These are phyloP conservation scores for Mythimna loreyi DNA, from an alignment of 2,888 invertebrate species.

Conservation along the genomic window DNA sequence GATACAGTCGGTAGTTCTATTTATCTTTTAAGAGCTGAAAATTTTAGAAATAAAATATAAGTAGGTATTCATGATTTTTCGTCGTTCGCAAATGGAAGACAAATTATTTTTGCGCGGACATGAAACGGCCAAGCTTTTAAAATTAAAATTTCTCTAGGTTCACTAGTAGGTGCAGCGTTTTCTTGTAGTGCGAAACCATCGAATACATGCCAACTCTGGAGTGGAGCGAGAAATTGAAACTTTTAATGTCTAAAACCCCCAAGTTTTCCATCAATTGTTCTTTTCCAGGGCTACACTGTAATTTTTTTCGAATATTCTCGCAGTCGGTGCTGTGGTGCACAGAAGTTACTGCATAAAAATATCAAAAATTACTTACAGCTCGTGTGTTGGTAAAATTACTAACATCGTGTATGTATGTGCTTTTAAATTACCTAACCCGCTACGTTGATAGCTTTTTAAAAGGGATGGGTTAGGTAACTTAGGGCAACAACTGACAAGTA, in stretches of 20 bases:
- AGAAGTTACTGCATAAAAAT: not conserved
- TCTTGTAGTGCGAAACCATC: not conserved
- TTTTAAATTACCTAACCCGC: too few species aligned
- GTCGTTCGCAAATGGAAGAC: not conserved
- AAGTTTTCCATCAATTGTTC: too few species aligned
- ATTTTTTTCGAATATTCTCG: not conserved
- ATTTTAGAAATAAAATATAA: constrained; percentile 24
- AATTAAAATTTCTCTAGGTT: not conserved
- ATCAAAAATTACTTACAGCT: too few species aligned
- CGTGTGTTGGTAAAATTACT: too few species aligned
- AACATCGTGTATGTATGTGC: too few species aligned
- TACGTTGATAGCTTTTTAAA: too few species aligned
- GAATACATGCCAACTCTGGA: not conserved
- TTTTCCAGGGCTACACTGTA: too few species aligned
- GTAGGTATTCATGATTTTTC: not conserved
- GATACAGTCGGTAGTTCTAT: constrained; percentile 24
- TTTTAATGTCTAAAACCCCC: not conserved
- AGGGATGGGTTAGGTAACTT: too few species aligned
- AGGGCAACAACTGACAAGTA: too few species aligned
- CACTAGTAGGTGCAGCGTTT: too few species aligned
- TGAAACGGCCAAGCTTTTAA: not conserved
- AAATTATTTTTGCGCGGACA: not conserved
- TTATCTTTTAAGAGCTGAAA: constrained; percentile 40
- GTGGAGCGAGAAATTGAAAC: not conserved
- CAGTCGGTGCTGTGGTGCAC: not conserved